Base-by-base conservation (phyloP, 2,888 invertebrate species). In the Anthophora plumipes region DNA sequence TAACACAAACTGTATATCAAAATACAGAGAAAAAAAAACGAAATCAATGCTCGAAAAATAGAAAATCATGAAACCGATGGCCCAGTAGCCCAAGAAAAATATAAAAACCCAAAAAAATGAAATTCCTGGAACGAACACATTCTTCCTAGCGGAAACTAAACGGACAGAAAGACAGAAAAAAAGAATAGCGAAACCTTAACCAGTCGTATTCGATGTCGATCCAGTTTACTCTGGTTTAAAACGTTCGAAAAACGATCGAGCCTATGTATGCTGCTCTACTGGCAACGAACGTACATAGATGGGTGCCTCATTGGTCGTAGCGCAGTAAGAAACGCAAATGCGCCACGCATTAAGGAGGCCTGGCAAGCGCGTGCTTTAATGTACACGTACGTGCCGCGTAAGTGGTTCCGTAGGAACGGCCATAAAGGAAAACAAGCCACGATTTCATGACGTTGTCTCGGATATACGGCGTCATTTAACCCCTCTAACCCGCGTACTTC, bases 391-490 rank as follows among this genome's bases (percentile, higher is more conserved):
- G 84, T 61, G 75, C 75, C 63, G 75, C 75, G 80, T 84, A 84
- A 82, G 84, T 85, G 78, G 78, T 82, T 79, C 61, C 71, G 55
- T 77, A 81, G 78, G 60, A 64, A 73, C 76, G 59, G 50, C 69
- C 41, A 66, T 84, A 82, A 82, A 85, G 71, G 85, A 85, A 85
- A 85, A 85, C 85, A 85, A 84, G 85, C 70, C 77, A 68, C 77
- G 80, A 82, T 85, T 82, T 85, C 82, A 82, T 78, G 85, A 85
- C 80, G 85, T 60, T 77, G 80, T n/a, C 78, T 59, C 63, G 74
- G 80, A 73, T 85, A 84, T 82, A 82, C 80, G 77, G 82, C 80
- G 75, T 85, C 85, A 60, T 85, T 85, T 85, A 85, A 82, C 79
- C 80, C 85, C 72, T 69, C 77, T 73, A 84, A 82, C 81, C 80